Evolutionary conservation across 1,140 invertebrate species (phyloP), one percentile per base, ranked within the genome.

Genomic region (Leptinotarsa defecta): DNA sequence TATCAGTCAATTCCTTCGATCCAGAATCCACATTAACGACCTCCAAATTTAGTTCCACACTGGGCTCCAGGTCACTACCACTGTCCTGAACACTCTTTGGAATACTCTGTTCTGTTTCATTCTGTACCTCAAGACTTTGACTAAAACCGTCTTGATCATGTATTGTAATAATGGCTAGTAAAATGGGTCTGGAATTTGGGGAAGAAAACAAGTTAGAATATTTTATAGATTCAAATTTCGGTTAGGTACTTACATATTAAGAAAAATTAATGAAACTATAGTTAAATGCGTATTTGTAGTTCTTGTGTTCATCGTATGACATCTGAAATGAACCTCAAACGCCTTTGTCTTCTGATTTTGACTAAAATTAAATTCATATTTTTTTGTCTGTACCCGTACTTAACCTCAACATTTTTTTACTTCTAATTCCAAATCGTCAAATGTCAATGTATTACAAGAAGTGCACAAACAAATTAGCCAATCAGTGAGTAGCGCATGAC

Each of bases 311-410:
- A 71, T 71, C 34, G 43, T 71, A 71, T 49, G 20, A 71, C 22
- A 48, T 71, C 69, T 24, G 48, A 24, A 22, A n/a, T 71, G 4
- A 57, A 49, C 48, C 22, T 52, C 20, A 71, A 22, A 11, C 48
- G n/a, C 22, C 24, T 71, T 48, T 71, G 48, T 61, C 52, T 52
- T 71, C 13, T 52, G 13, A 71, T 71, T 22, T 71, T 52, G n/a
- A 22, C 49, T 57, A 71, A 71, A 57, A 71, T 57, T 24, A 71
- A 71, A 71, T 11, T 49, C 69, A 71, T 71, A 71, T 71, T 71
- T 71, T 71, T 71, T 71, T 22, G 4, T 57, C n/a, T 17, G 11
- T 19, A 22, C 3, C 3, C 19, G 8, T n/a, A 71, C 69, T 20
- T 71, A 71, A 71, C 69, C 69, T 71, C 69, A 71, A 71, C 49